These are phyloP conservation scores for Suncus etruscus DNA, from an alignment of 2,113 vertebrate species.

Conservation along the genomic window DNA sequence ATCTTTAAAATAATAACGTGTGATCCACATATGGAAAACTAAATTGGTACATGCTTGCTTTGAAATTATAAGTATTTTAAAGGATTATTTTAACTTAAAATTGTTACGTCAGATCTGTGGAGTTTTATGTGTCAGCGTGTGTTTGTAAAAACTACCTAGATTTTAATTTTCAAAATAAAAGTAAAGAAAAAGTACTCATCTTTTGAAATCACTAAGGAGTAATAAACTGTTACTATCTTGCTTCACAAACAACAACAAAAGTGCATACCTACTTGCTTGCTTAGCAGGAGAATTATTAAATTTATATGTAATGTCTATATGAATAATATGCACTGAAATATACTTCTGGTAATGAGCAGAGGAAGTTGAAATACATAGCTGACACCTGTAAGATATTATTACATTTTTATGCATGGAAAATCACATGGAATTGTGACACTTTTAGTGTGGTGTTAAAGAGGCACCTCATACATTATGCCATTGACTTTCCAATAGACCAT, in stretches of 20 bases:
- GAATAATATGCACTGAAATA: constrained; percentile 43
- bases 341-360: constrained; percentile 70
- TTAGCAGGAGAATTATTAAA: constrained; percentile 52
- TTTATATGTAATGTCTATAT: neutral
- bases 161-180: neutral
- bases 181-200: neutral
- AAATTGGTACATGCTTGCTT: too few species aligned
- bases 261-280: neutral
- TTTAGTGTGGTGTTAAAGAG: constrained; percentile 75
- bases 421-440: constrained; percentile 75
- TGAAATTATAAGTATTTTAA: too few species aligned
- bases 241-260: too few species aligned
- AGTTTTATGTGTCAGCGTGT: neutral
- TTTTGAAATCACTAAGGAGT: neutral
- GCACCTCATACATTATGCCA: constrained; percentile 77
- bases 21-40: too few species aligned
- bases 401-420: constrained; percentile 78
- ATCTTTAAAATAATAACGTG: too few species aligned
- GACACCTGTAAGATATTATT: constrained; percentile 77
- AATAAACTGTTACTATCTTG: neutral
- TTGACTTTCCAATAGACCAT: constrained; percentile 83
- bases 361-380: constrained; percentile 50
- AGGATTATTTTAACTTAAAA: neutral
- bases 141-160: neutral
- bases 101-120: neutral